These are phyloP conservation scores for Desmophyllum pertusum DNA, from an alignment of 92 coral and sea anemone genomes.

Conservation along the genomic window DNA sequence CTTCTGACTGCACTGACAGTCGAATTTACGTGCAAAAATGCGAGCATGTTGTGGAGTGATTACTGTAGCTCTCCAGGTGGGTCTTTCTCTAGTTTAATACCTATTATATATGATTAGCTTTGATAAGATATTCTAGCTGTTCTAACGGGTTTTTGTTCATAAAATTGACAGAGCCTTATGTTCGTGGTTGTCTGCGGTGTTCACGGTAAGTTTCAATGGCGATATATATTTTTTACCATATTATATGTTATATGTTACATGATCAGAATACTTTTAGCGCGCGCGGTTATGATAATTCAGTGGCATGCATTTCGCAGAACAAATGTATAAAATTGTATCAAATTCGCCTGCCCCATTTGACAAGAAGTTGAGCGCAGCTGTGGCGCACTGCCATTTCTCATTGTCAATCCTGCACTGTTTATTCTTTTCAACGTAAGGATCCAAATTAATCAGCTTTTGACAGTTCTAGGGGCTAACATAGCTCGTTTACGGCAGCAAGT, in stretches of 20 bases:
- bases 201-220: slow-evolving; percentile 27
- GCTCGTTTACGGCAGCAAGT: neutral
- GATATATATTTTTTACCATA: neutral
- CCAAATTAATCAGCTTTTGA: neutral
- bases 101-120: neutral
- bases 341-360: neutral
- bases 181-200: slow-evolving; percentile 26
- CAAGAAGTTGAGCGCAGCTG: neutral
- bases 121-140: neutral
- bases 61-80: slow-evolving; percentile 30
- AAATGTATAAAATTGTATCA: neutral
- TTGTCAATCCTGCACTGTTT: neutral
- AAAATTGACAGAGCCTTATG: slow-evolving; percentile 22
- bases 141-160: slow-evolving; percentile 18
- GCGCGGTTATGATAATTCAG: neutral
- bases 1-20: slow-evolving; percentile 15
- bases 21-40: slow-evolving; percentile 30
- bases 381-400: neutral
- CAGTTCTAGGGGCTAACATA: neutral
- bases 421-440: neutral
- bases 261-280: neutral
- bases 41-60: slow-evolving; percentile 9
- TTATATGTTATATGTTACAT: neutral
- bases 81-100: neutral
- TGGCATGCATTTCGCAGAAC: slow-evolving; percentile 12